phyloP scores from a whole-genome alignment of 1,140 invertebrate species.

The Drosophila elegans region DNA sequence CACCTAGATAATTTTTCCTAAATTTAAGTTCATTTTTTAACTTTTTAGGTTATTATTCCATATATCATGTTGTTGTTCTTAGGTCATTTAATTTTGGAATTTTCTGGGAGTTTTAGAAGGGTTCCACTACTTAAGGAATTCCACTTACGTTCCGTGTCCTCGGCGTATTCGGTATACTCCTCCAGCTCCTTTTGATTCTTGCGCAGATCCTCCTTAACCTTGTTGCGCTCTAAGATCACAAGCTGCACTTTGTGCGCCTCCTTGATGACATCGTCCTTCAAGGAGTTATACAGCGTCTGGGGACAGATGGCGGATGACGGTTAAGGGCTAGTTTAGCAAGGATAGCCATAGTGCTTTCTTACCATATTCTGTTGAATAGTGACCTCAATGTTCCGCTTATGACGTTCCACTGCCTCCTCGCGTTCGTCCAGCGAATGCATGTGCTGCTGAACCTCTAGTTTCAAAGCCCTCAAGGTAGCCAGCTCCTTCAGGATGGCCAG shows the following conservation, averaged over 20 bases:
- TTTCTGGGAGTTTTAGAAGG: too few relatives aligned
- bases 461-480: conserved; percentile 53
- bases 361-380: conserved; percentile 86
- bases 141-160: conserved; percentile 54
- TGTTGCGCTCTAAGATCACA: conserved; percentile 84
- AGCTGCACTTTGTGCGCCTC: conserved; percentile 86
- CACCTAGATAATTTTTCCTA: too few relatives aligned
- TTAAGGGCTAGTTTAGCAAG: too few relatives aligned
- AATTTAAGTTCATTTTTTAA: too few relatives aligned
- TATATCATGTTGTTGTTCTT: too few relatives aligned
- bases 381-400: conserved; percentile 84
- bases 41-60: too few relatives aligned
- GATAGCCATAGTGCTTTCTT: conserved; percentile 1
- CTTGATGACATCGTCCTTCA: conserved; percentile 86
- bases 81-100: too few relatives aligned
- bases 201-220: conserved; percentile 84
- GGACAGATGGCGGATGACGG: neutral
- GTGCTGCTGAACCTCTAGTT: conserved; percentile 58
- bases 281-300: conserved; percentile 86
- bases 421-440: conserved; percentile 64
- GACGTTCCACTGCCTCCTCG: conserved; percentile 76
- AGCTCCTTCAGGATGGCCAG: conserved; percentile 86
- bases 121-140: too few relatives aligned
- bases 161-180: conserved; percentile 57
- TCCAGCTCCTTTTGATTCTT: conserved; percentile 62